Evolutionary conservation across 2,888 invertebrate genomes (phyloP), one percentile per base, ranked within the genome.

Genomic region (Periphyllus acericola): DNA sequence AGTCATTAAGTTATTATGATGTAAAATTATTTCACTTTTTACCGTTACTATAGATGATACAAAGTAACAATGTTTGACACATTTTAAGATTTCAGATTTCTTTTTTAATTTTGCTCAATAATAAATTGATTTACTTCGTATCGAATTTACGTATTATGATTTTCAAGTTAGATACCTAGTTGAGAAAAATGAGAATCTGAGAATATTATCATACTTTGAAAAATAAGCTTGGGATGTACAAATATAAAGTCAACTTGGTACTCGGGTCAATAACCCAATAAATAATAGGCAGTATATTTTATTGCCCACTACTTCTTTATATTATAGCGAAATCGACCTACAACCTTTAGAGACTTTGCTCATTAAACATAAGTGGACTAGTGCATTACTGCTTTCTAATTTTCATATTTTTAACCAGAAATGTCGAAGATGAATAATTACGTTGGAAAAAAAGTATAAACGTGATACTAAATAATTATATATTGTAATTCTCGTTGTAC

Each of bases 241-340:
- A 60, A 66, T n/a, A 66, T 32, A 32, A 71, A 32, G n/a, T n/a
- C 29, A 0, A 71, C 29, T 71, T 17, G 11, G 11, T 29, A 68
- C 34, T 76, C 32, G 2, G 52, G 72, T 72, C 29, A 46, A 82
- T 71, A 82, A 82, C 71, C 71, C 25, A 25, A 72, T 55, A 72
- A 34, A 32, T n/a, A 46, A 29, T 76, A 4, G 60, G 60, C 25
- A 36, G 32, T 34, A 36, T 66, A 80, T 80, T 80, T 66, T 36
- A 80, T 79, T 60, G 17, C 79, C 17, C 36, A 72, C 72, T 21
- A 21, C 9, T 34, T 60, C 60, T 36, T 66, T 36, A 60, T 80
- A n/a, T 80, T 80, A n/a, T 80, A 36, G 80, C n/a, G 36, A 29
- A 80, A n/a, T 80, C 36, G 66, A 66, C 80, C 66, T 36, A 66